Evolutionary conservation across 2,113 vertebrate species (phyloP), one percentile per base, ranked within the genome.

Genomic region (Halcyon senegalensis): DNA sequence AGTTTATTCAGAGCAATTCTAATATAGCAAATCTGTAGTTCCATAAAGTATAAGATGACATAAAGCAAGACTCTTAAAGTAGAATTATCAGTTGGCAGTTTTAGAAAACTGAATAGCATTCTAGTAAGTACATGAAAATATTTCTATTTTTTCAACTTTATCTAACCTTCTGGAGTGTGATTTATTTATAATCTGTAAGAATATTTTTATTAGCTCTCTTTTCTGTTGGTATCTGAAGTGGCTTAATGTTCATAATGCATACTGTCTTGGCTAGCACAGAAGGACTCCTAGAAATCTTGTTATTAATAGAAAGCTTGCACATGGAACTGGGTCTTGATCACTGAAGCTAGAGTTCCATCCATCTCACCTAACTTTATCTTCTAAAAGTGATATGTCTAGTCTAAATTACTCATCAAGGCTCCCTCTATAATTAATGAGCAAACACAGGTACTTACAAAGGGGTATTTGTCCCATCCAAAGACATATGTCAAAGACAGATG

Each of bases 381-480:
- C 64, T 67, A 84, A 80, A 92, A 89, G 59, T 78, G 76, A 46
- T 81, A 78, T 1, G 2, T 70, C 68, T 63, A 11, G 17, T 50
- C 68, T 63, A 63, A 94, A 84, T 86, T 80, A 89, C 86, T 86
- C 37, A 19, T 20, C 1, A 6, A 68, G 27, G 10, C 41, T 81
- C 59, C 51, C 43, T 86, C 0, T 21, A 59, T 86, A 97, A 84
- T 92, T 87, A 95, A 90, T 20, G 46, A 89, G 76, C 46, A 92
- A 72, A 55, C 64, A 74, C 33, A 81, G 77, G 73, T 50, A 55
- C 55, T 58, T 84, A 94, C 84, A 96, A 95, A 89, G 58, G 77
- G 20, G 5, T 63, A 35, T 78, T 88, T 96, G 91, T 94, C 83
- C 83, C 80, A 86, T 84, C n/a, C 80, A 87, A 77, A 89, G 89